Base-by-base conservation (phyloP, 2,888 invertebrate species). In the Ectropis crepuscularia region DNA sequence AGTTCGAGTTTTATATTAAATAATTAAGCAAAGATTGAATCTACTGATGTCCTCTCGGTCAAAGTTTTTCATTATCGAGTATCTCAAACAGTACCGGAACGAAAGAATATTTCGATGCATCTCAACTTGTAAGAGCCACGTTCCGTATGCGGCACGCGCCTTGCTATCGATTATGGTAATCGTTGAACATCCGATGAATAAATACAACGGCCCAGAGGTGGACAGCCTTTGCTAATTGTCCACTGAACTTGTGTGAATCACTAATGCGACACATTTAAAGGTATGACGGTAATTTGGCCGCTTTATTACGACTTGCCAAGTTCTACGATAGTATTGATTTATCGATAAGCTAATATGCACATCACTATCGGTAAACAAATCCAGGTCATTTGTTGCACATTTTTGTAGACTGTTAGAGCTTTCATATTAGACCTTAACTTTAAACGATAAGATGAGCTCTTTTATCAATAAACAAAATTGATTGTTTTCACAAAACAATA, bases 161-260 rank as follows among this genome's bases (percentile, higher is more conserved):
- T 83, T 87, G 85, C 78, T 89, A 89, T 91, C 90, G 90, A 90
- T 91, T 92, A 92, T 92, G 92, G 90, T 92, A 92, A 92, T 92
- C 92, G 82, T 74, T 87, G 83, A 81, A 90, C 92, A 91, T 90
- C 90, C 90, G 92, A 91, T 92, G 91, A 92, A 92, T 92, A 90
- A 86, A 90, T 89, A 90, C 87, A 86, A 79, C 78, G 80, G 82
- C 86, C 83, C 85, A 89, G 89, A 91, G 92, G 92, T 92, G 87
- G 90, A 90, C 92, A 92, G 90, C 92, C 92, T 92, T 90, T 89
- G 88, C 92, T 92, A 92, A 92, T 92, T 92, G 91, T 89, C 86
- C 89, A 86, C 84, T 89, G 89, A 89, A 90, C 90, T 79, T 89
- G 81, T 78, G 82, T 90, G 91, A 90, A 89, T 90, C 88, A 88